Evolutionary conservation across 2,113 vertebrate species (phyloP).

Genomic region (Channa argus): DNA sequence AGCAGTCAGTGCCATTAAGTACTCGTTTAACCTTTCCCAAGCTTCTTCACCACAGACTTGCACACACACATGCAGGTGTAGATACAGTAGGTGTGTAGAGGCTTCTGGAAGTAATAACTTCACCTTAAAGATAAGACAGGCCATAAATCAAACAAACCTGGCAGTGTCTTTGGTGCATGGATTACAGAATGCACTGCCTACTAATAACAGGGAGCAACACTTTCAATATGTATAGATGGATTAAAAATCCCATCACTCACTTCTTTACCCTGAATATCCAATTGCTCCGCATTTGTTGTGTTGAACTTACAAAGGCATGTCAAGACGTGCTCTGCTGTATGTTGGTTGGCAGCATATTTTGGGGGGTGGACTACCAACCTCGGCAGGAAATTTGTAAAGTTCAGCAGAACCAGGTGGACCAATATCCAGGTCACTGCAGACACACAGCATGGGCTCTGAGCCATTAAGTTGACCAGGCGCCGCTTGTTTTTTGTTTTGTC

Average conservation of each 20-base stretch:
- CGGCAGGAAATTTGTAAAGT: too few relatives aligned
- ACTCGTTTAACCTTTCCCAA: not conserved
- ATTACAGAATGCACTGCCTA: slow-evolving; percentile 47
- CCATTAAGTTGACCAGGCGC: too few relatives aligned
- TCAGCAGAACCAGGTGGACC: too few relatives aligned
- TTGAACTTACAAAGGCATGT: slow-evolving; percentile 54
- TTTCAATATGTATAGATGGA: not conserved
- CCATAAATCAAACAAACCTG: slow-evolving; percentile 57
- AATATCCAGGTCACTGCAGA: too few relatives aligned
- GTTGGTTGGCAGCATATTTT: slow-evolving; percentile 3
- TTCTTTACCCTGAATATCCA: slow-evolving; percentile 29
- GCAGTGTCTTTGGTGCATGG: slow-evolving; percentile 40
- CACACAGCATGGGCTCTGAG: too few relatives aligned
- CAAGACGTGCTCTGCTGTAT: slow-evolving; percentile 41
- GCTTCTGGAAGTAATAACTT: slow-evolving; percentile 33
- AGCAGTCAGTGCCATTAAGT: not conserved
- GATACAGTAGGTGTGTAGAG: not conserved
- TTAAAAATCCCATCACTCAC: slow-evolving; percentile 21
- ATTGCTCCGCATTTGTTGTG: slow-evolving; percentile 21
- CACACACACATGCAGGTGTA: not conserved
- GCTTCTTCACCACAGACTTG: not conserved
- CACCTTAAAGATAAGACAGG: slow-evolving; percentile 53
- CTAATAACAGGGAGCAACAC: slow-evolving; percentile 34
- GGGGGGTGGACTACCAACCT: too few relatives aligned
- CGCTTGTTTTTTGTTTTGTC: slow-evolving; percentile 47